Evolutionary conservation across 2,113 vertebrate genomes (phyloP).

Genomic region (Austrofundulus limnaeus): DNA sequence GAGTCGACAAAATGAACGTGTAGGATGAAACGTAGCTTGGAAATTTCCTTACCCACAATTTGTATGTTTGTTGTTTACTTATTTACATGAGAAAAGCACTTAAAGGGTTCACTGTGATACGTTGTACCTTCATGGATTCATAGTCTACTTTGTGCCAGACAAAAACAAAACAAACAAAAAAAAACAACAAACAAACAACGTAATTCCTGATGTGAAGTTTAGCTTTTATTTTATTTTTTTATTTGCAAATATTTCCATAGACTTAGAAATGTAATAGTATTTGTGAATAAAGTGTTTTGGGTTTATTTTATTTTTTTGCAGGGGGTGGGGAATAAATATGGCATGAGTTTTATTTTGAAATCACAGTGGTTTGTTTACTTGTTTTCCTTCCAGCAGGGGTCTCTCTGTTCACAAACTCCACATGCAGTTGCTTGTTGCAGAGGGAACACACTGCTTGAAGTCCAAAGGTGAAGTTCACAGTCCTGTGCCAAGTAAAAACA

Average conservation of each 20-base stretch:
- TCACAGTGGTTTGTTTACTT: neutral
- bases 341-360: constrained; percentile 23
- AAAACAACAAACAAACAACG: constrained; percentile 51
- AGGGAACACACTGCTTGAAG: neutral
- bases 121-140: constrained; percentile 42
- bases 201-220: constrained; percentile 64
- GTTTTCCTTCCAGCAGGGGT: constrained; percentile 66
- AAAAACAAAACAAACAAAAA: too few species aligned
- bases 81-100: constrained; percentile 71
- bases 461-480: neutral
- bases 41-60: constrained; percentile 39
- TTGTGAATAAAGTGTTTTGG: constrained; percentile 74
- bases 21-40: constrained; percentile 52
- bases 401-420: constrained; percentile 36
- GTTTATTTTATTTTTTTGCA: constrained; percentile 52
- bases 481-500: neutral
- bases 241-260: constrained; percentile 61
- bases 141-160: constrained; percentile 52
- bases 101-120: constrained; percentile 75
- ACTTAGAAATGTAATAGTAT: constrained; percentile 58
- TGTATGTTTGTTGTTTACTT: constrained; percentile 48
- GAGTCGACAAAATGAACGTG: constrained; percentile 49
- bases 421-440: neutral
- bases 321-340: constrained; percentile 26
- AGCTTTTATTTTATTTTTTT: constrained; percentile 54